phyloP scores from a whole-genome alignment of 2,113 vertebrate species.

The Odocoileus hemionus region DNA sequence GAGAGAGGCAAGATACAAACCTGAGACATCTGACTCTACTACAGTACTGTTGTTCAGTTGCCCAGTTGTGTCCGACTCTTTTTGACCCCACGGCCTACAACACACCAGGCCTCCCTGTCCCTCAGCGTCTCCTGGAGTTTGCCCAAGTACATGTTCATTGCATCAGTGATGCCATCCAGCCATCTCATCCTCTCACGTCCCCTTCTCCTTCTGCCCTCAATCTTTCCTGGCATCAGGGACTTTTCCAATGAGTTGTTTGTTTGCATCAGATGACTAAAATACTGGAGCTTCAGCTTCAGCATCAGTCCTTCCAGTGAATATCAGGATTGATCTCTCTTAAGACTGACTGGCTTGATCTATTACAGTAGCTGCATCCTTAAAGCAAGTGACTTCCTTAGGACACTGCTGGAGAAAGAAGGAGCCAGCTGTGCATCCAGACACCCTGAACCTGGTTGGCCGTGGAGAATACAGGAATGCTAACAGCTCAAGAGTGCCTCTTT shows the following conservation, averaged over 20 bases:
- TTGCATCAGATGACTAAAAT: background rate
- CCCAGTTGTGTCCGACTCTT: background rate
- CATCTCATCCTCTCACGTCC: background rate
- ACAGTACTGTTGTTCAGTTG: background rate
- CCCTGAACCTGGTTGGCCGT: rapidly evolving
- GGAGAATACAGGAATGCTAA: background rate
- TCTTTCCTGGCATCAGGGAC: background rate
- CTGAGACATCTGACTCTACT: rapidly evolving
- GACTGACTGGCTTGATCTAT: background rate
- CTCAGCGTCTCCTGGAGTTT: background rate
- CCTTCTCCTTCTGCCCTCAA: background rate
- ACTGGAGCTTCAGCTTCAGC: background rate
- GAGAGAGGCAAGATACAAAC: background rate
- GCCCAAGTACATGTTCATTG: background rate
- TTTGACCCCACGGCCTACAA: background rate
- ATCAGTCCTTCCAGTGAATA: background rate
- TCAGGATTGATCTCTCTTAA: background rate
- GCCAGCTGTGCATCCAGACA: background rate
- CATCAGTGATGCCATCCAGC: background rate
- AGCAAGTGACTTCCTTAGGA: background rate
- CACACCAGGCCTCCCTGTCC: background rate
- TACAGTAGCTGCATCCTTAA: rapidly evolving
- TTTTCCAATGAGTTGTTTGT: background rate
- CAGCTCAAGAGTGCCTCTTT: background rate
- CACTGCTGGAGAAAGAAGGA: background rate